phyloP scores from a whole-genome alignment of 1,140 invertebrate genomes.

The Caenorhabditis latens region DNA sequence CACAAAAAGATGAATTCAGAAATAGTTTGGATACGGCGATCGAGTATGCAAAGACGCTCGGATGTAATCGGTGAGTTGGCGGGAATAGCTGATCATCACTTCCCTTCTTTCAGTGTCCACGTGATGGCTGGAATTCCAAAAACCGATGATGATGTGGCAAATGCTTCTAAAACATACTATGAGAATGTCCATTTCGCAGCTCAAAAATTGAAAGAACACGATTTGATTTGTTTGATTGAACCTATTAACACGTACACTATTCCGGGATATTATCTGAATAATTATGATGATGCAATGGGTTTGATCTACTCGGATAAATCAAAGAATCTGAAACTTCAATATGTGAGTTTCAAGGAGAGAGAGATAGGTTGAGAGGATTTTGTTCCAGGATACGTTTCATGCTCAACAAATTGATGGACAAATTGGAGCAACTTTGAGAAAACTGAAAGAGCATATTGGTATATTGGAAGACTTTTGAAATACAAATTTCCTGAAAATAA shows the following conservation, averaged over 20 bases:
- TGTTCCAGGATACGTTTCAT: conserved; percentile 57
- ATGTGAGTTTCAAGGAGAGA: neutral
- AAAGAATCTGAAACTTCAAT: conserved; percentile 49
- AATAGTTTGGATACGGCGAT: conserved; percentile 39
- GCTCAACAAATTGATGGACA: conserved; percentile 57
- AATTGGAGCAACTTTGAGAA: conserved; percentile 20
- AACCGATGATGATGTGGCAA: neutral
- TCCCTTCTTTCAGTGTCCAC: conserved; percentile 39
- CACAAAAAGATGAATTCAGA: conserved; percentile 41
- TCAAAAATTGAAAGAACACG: conserved; percentile 12
- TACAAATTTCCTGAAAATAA: conserved; percentile 84
- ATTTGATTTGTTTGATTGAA: conserved; percentile 50
- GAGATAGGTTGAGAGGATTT: neutral
- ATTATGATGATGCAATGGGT: conserved; percentile 28
- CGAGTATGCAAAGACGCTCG: conserved; percentile 48
- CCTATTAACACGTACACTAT: conserved; percentile 55
- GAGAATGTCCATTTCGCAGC: conserved; percentile 52
- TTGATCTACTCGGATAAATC: conserved; percentile 6
- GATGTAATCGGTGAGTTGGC: conserved; percentile 12
- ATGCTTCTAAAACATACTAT: conserved; percentile 6
- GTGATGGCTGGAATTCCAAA: conserved; percentile 58
- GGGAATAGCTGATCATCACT: too few species aligned
- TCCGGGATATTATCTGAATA: conserved; percentile 51
- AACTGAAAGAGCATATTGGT: conserved; percentile 42
- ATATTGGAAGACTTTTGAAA: conserved; percentile 81